phyloP scores from a whole-genome alignment of 2,797 vertebrate species.

The Scomberomorus guttatus region DNA sequence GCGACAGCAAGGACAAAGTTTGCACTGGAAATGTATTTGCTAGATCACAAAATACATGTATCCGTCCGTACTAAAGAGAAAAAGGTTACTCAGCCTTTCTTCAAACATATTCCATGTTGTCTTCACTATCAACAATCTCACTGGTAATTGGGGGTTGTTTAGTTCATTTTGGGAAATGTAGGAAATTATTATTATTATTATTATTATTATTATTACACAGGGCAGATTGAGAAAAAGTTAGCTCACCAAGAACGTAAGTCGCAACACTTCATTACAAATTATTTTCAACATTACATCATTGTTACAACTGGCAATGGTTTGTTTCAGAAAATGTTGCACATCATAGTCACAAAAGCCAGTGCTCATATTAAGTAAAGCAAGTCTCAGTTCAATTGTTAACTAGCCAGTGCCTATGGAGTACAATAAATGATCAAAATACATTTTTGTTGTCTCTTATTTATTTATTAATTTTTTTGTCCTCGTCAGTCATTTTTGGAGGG shows the following conservation, averaged over 20 bases:
- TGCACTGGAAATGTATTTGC: neutral
- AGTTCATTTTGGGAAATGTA: no score
- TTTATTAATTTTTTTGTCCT: conserved; percentile 1
- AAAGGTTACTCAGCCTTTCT: neutral
- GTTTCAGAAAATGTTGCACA: neutral
- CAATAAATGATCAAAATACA: conserved; percentile 10
- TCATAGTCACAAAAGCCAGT: neutral
- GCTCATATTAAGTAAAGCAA: neutral
- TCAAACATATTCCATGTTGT: neutral
- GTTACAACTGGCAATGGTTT: neutral
- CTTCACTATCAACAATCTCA: neutral
- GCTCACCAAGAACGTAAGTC: neutral
- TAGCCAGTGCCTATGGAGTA: neutral
- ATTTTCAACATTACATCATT: neutral
- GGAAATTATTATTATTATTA: no score
- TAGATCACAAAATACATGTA: neutral
- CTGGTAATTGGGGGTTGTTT: no score
- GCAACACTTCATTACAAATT: neutral
- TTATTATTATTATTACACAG: no score
- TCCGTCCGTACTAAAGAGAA: neutral
- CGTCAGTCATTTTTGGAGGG: conserved; percentile 49
- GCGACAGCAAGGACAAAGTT: neutral
- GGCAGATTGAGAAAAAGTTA: neutral
- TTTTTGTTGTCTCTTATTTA: neutral
- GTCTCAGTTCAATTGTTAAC: neutral